phyloP scores from a whole-genome alignment of 2,797 vertebrate genomes.

The Euphonia xanthogaster region DNA sequence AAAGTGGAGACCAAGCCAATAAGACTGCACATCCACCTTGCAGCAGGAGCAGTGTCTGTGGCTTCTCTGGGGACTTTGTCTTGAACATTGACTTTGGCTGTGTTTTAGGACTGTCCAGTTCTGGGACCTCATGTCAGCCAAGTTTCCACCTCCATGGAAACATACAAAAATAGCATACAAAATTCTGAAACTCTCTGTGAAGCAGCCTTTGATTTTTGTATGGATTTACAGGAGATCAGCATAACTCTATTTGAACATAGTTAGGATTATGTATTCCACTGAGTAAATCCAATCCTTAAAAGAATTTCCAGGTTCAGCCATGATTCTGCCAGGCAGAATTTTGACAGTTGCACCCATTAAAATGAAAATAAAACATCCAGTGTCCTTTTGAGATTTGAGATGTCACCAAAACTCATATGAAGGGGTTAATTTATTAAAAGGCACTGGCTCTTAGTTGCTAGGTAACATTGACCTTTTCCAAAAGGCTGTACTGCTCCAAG shows the following conservation, averaged over 20 bases:
- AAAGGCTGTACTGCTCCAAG: conserved; percentile 3
- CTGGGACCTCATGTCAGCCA: background rate
- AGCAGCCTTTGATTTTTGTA: background rate
- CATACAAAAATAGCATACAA: background rate
- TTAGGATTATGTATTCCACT: background rate
- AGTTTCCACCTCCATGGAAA: background rate
- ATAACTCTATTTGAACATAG: background rate
- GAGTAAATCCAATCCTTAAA: background rate
- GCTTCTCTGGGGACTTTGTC: background rate
- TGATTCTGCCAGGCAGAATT: background rate
- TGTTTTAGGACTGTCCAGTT: background rate
- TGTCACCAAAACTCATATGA: background rate
- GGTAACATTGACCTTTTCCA: conserved; percentile 58
- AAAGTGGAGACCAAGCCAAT: background rate
- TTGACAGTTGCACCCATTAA: background rate
- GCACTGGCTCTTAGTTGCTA: conserved; percentile 37
- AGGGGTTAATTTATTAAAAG: conserved; percentile 51
- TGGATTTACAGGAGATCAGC: background rate
- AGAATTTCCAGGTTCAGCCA: background rate
- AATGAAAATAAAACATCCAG: background rate
- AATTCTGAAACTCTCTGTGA: background rate
- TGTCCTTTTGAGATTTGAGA: background rate
- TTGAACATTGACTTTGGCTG: background rate
- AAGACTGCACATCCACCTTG: background rate
- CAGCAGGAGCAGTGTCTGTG: background rate